A percentile compares a stretch with the other conserved stretches of the same genome.
Evolutionary conservation across 2,797 vertebrate species (phyloP).

Genomic region (Schizothorax lantsangensis): DNA sequence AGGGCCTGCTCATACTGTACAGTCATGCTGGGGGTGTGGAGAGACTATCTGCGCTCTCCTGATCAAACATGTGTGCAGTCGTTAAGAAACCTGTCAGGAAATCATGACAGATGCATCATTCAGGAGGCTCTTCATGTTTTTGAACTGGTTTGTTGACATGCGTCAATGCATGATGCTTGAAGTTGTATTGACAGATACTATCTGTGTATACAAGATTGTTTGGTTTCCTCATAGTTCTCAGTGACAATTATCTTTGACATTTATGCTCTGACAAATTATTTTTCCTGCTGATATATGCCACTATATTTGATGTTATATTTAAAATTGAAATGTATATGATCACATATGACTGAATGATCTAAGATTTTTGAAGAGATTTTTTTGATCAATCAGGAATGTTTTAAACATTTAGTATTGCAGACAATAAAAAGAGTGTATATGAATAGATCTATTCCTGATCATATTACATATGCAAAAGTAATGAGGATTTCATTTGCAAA

Average conservation of each 20-base stretch:
- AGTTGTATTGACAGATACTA: neutral
- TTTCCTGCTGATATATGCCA: neutral
- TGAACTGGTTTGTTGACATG: neutral
- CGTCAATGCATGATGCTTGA: neutral
- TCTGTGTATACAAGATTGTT: neutral
- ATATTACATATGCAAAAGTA: neutral
- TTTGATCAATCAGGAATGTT: neutral
- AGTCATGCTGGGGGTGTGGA: constrained; percentile 65
- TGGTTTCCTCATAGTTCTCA: neutral
- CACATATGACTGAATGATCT: too few relatives aligned
- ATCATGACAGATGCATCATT: neutral
- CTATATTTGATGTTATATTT: neutral
- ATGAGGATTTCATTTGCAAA: neutral
- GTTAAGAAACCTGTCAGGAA: neutral
- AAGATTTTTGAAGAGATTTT: neutral
- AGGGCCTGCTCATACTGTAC: constrained; percentile 38
- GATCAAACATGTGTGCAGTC: constrained; percentile 47
- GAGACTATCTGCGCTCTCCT: constrained; percentile 59
- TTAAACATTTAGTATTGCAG: neutral
- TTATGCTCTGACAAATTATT: neutral
- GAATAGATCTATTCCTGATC: neutral
- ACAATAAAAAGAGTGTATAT: neutral
- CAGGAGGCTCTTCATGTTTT: neutral
- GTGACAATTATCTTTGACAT: neutral
- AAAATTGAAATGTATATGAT: neutral